Base-by-base conservation (phyloP, 2,888 invertebrate species). In the Vandiemenella viatica region DNA sequence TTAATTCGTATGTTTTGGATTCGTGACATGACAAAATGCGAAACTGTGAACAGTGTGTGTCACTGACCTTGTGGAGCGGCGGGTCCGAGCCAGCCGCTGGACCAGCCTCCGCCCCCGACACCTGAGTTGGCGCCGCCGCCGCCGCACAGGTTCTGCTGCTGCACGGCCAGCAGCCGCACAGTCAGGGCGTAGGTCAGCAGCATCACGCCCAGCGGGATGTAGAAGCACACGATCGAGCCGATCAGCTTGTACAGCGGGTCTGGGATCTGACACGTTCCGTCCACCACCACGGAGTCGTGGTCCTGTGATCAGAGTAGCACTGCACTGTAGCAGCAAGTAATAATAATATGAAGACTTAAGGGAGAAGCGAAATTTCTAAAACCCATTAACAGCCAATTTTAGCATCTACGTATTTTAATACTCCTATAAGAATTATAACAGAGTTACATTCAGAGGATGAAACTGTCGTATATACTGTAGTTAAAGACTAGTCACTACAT, bases 131-230 rank as follows among this genome's bases (percentile, higher is more conserved):
- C 10, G 26, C 23, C 43, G 22, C 53, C 51, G 10, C 53, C 58
- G 43, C 72, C 70, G 18, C 77, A 77, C 52, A 80, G 63, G 55
- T 83, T 86, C 63, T 84, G 83, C 58, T 80, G 75, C 67, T 92
- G 90, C 52, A 82, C 71, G 37, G 90, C 89, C 60, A 96, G 70
- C 21, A 95, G 72, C 50, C 84, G 76, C 16, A 95, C 88, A 0
- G 96, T 97, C 58, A 93, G 73, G 5, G 88, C 84, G 63, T 95
- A 96, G n/a, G 93, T 92, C 52, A 91, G 73, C 62, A 93, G 74
- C 95, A 96, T 96, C 57, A 97, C 92, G 40, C 83, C 76, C 55
- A 96, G 73, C 0, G 96, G 96, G 55, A 96, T 91, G 72, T 95
- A 93, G 71, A 96, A 96, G 58, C 92, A 91, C 59, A 92, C 83